Evolutionary conservation across 2,797 vertebrate species (phyloP).

Genomic region (Rhincodon typus): DNA sequence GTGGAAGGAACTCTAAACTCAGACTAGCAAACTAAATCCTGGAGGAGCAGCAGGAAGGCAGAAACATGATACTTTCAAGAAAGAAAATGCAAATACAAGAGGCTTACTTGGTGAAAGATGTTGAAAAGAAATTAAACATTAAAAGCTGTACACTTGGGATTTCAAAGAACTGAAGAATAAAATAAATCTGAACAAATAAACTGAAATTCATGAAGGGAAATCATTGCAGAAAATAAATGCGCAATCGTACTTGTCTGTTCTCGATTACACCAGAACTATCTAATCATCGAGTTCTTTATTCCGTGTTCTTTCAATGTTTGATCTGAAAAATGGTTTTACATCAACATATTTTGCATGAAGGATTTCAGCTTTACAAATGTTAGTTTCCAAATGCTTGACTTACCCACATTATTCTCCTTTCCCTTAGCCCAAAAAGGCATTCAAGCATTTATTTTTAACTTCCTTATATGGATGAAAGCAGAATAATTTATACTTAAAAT

Average conservation of each 20-base stretch:
- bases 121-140: slow-evolving; percentile 3
- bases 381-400: not conserved
- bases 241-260: not conserved
- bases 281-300: not conserved
- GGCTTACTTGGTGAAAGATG: not conserved
- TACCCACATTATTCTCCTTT: not conserved
- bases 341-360: not conserved
- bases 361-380: not conserved
- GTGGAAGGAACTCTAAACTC: not conserved
- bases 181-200: not conserved
- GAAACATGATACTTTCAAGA: slow-evolving; percentile 6
- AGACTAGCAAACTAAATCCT: not conserved
- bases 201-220: not conserved
- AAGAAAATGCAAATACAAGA: not conserved
- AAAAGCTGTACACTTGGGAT: not conserved
- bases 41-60: not conserved
- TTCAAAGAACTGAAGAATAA: not conserved
- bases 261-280: not conserved
- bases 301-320: not conserved
- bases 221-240: not conserved
- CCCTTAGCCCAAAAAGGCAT: not conserved
- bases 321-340: not conserved
- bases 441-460: not conserved
- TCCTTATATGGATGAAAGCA: not conserved
- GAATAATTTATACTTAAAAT: not conserved